Evolutionary conservation across 2,797 vertebrate species (phyloP).

Genomic region (Propithecus perrieri): DNA sequence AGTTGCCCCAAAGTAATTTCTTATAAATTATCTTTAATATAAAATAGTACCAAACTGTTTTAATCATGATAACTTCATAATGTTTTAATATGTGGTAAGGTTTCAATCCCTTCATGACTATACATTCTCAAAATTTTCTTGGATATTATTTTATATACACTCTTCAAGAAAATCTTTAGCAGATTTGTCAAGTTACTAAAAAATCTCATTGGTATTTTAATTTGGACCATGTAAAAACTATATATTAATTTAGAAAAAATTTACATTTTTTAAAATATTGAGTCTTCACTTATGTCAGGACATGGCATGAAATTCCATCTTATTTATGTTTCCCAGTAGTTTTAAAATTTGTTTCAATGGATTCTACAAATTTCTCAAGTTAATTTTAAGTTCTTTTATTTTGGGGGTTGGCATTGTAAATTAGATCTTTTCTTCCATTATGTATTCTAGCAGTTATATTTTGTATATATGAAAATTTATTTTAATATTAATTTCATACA

Average conservation of each 20-base stretch:
- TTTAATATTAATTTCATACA: constrained; percentile 6
- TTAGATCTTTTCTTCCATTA: background rate
- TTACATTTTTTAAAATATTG: background rate
- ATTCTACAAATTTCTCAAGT: background rate
- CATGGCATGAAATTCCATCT: background rate
- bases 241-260: background rate
- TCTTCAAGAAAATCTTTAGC: background rate
- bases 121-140: background rate
- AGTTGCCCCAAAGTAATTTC: background rate
- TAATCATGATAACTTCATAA: background rate
- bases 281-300: background rate
- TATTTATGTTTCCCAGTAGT: background rate
- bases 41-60: background rate
- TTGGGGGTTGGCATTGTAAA: background rate
- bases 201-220: background rate
- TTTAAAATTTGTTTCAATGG: background rate
- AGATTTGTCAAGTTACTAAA: background rate
- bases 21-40: background rate
- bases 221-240: background rate
- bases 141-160: background rate
- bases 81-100: background rate
- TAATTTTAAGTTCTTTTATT: constrained; percentile 50
- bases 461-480: constrained; percentile 24
- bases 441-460: constrained; percentile 1
- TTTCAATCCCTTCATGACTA: background rate